phyloP scores from a whole-genome alignment of 2,113 vertebrate genomes.

The Fregetta grallaria region DNA sequence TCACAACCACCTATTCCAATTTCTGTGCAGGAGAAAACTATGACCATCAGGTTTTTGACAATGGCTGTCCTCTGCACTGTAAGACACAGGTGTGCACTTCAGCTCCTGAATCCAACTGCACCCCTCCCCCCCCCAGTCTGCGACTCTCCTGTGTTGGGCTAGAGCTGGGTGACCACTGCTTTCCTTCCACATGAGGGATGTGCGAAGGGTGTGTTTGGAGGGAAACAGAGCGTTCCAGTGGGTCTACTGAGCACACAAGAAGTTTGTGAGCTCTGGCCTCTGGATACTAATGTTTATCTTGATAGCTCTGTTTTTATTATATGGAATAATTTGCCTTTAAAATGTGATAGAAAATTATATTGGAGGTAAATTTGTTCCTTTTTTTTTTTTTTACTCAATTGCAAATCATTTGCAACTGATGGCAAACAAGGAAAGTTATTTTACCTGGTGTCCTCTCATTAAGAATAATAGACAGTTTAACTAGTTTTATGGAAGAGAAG shows the following conservation, averaged over 20 bases:
- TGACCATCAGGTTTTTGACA: neutral
- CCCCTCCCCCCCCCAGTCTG: fast-evolving
- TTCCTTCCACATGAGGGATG: neutral
- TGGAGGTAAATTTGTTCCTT: neutral
- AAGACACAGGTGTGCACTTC: neutral
- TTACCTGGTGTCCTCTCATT: neutral
- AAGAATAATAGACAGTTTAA: neutral
- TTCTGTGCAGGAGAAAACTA: neutral
- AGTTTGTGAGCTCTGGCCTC: neutral
- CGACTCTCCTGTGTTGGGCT: neutral
- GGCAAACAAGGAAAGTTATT: neutral
- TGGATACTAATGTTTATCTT: neutral
- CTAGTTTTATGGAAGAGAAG: neutral
- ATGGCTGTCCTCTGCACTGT: neutral
- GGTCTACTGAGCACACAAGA: neutral
- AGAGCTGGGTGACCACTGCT: neutral
- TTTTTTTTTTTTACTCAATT: neutral
- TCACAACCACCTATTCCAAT: neutral
- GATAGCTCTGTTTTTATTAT: neutral
- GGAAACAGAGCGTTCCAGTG: neutral
- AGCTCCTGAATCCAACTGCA: neutral
- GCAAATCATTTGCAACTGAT: neutral
- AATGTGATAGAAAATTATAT: neutral
- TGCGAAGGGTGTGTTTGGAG: neutral
- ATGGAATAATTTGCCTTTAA: neutral